Evolutionary conservation across 1,140 invertebrate genomes (phyloP), one percentile per base, ranked within the genome.

Genomic region (Drosophila chauvacae): DNA sequence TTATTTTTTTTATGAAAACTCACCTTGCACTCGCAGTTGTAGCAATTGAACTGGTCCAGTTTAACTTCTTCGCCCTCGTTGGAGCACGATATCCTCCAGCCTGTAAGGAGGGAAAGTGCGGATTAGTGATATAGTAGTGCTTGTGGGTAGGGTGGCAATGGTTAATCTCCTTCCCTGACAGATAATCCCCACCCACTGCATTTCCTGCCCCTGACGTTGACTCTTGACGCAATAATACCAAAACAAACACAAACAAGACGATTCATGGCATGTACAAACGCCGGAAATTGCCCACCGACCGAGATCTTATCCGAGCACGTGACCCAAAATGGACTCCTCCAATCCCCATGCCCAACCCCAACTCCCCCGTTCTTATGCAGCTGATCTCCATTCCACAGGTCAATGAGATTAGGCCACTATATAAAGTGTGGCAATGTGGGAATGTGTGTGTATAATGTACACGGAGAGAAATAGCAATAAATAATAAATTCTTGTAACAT

Each of bases 301-400:
- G 84, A 84, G 84, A 87, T 87, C 72, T 83, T 87, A 87, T 87
- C 83, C 83, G 51, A 88, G 77, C 85, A 88, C 84, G 83, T 88
- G 85, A 88, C 85, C 68, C 66, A 70, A 70, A 53, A 78, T 41
- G 63, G 45, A 78, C 64, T 70, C 63, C n/a, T 45, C 66, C 68
- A 51, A 26, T 33, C 23, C 20, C 41, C 23, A 33, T 51, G 48
- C 28, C 48, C 48, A 7, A 7, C 33, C 63, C 41, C 18, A 39
- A 39, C 53, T 56, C 20, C 20, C 20, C 9, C 35, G 53, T 56
- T 56, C 58, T 39, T 51, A 35, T 41, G 50, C 35, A 66, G 63
- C 45, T 68, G 66, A 70, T 70, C 69, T 37, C 16, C 23, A 56
- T 28, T 50, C 64, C 55, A 45, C 80, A 73, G 81, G 81, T 84